Evolutionary conservation across 1,140 invertebrate species (phyloP), one percentile per base, ranked within the genome.

Genomic region (Drosophila ironensis): DNA sequence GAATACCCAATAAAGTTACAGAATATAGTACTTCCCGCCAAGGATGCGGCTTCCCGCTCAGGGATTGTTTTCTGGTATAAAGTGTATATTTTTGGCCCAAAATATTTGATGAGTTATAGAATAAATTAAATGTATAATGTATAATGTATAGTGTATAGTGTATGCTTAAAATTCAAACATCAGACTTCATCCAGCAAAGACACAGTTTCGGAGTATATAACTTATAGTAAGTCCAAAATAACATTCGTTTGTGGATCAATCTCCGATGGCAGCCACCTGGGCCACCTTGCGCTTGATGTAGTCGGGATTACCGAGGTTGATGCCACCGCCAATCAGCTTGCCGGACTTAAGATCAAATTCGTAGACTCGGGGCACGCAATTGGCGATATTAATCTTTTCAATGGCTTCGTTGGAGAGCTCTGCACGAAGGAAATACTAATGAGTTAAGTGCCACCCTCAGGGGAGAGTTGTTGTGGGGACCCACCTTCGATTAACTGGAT

Each of bases 301-400:
- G 42, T 93, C 93, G 38, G 92, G 91, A 89, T 94, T 93, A 4
- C 93, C 94, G 11, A 95, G 88, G 71, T 94, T 95, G 72, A 92
- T 91, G 72, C 91, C 90, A 25, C 91, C 91, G 5, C 91, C 92
- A 2, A 93, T 71, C 11, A 93, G 93, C 37, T 92, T 91, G 27
- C 94, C 87, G 27, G 92, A 86, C 16, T 78, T 69, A 16, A 91
- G 91, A 75, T 95, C 92, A 42, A 95, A 90, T 63, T 93, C 92
- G 80, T 95, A 95, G 2, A 94, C 92, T 54, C 95, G 92, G 3
- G 94, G 94, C 63, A 95, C 94, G 37, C 93, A 94, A 64, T 94
- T 95, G 4, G 94, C 94, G n/a, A 95, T 91, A 89, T 95, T 95
- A 2, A 95, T 90, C 42, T 91, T 92, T 87, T 93, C 92, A 28